Base-by-base conservation (phyloP, 2,797 vertebrate genomes). In the Paedocypris micromegethes region DNA sequence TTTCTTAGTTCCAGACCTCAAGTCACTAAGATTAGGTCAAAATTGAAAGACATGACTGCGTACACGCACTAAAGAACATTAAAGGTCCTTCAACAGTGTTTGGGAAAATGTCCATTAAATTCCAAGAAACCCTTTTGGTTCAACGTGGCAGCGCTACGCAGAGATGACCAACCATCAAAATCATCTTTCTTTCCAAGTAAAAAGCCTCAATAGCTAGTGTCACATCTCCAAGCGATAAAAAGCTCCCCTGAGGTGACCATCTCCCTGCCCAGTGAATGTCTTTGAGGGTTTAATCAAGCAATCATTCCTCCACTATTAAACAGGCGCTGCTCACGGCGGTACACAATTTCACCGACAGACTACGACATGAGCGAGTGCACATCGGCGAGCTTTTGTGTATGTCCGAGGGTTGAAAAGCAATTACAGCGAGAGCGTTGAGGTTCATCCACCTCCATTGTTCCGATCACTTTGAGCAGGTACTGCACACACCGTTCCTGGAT, bases 271-370 rank as follows among this genome's bases (percentile, higher is more conserved):
- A 49, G 39, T 42, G 41, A 60, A 60, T 60, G 62, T 44, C 54
- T 70, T 74, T 70, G 73, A 74, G 68, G 66, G 58, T 69, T 62
- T 74, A 70, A 74, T 74, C 73, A 70, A 52, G 45, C 55, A 3
- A 56, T 57, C 23, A 4, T 70, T 70, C 63, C 58, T 49, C 62
- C 47, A 52, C 58, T 70, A 70, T 61, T 66, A 66, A 65, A 56
- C 57, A 70, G 58, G 62, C 42, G 52, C 39, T 8, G 72, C 60
- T 73, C 59, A 55, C 53, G 50, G 45, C 60, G 46, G 61, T 58
- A 64, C 61, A 70, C 60, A 64, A 55, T 74, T 68, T 68, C 50
- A 64, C 42, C 64, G 68, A 70, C 58, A 58, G 46, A 61, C 68
- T 64, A 45, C 58, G 68, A 70, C 68, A 70, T 70, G 42, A 64